Conservation (phyloP, 2,797 vertebrate species). For the Typhlichthys eigenmanni region DNA sequence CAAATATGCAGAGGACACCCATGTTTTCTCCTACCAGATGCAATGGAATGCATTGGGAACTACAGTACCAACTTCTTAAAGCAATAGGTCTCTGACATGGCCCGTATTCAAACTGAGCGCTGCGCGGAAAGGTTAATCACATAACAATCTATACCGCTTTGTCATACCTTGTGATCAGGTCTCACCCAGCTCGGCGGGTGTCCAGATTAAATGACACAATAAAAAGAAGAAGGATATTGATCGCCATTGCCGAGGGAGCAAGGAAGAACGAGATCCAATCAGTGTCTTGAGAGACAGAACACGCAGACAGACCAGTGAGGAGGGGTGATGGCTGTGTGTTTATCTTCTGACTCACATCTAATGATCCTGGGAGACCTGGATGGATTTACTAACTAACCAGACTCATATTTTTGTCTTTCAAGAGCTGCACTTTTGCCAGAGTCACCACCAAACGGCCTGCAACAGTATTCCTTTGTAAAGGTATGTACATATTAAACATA, state of each 20-base stretch:
- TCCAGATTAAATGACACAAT: conserved; percentile 74
- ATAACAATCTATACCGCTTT: conserved; percentile 59
- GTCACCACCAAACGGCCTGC: conserved; percentile 9
- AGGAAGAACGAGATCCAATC: conserved; percentile 61
- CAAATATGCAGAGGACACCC: no score
- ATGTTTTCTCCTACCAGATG: no score
- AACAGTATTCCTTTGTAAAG: conserved; percentile 1
- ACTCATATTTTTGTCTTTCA: conserved; percentile 16
- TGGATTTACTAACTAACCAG: conserved; percentile 33
- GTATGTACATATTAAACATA: conserved; percentile 10
- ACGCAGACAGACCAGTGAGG: conserved; percentile 25
- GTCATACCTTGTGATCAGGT: conserved; percentile 68
- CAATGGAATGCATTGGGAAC: no score
- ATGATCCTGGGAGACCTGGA: conserved; percentile 28
- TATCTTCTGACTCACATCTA: conserved; percentile 52
- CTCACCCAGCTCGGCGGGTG: conserved; percentile 61
- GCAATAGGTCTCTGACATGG: conserved; percentile 10
- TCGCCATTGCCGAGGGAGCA: conserved; percentile 48
- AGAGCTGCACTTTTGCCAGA: not conserved
- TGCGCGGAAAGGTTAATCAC: conserved; percentile 52
- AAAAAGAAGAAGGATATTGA: conserved; percentile 69
- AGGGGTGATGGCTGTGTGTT: conserved; percentile 21
- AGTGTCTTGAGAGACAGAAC: conserved; percentile 26
- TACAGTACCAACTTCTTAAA: conserved; percentile 12
- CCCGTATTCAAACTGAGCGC: conserved; percentile 10